Evolutionary conservation across 1,140 invertebrate genomes (phyloP), one percentile per base, ranked within the genome.

Genomic region (Aphidius ervi): DNA sequence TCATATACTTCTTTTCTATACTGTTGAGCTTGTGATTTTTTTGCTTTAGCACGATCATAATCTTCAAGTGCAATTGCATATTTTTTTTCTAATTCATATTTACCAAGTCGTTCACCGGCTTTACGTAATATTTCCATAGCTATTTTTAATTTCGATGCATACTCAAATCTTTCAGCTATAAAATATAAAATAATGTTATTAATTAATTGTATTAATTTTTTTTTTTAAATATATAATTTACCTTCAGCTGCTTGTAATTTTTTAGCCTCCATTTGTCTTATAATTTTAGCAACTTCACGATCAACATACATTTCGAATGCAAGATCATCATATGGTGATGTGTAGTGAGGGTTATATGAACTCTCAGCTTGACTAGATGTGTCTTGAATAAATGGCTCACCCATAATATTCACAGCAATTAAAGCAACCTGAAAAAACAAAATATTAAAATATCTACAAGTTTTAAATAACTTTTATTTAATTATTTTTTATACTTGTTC

Each of bases 281-380:
- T 92, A 48, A 94, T 86, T 67, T 88, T 87, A 0, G 92, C 92
- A 5, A 96, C 89, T 66, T 95, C 93, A n/a, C 88, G 87, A 76
- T 97, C 94, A 7, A 97, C 93, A 70, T 98, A 98, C 94, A 98
- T 98, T 54, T 94, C 92, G 79, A 97, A 97, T 0, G 94, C 90
- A n/a, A 98, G 80, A 77, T 98, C 94, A 73, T 98, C 94, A 68
- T 94, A 92, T 0, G 92, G 88, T 2, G 93, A 95, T 58, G 87
- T 88, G 59, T 88, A 87, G 65, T 86, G 83, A 10, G 85, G 82
- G 69, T 83, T 81, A 57, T 78, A 79, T 2, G 77, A 63, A 31
- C 77, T 74, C 55, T 81, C 77, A 3, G 74, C 69, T 66, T 82
- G 72, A 52, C 64, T 68, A 10, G 56, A 66, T 5, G 69, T 45